Percentiles rank a stretch among this genome's conserved stretches.
Evolutionary conservation across 2,888 invertebrate species (phyloP).

Genomic region (Sabellastarte sp.): DNA sequence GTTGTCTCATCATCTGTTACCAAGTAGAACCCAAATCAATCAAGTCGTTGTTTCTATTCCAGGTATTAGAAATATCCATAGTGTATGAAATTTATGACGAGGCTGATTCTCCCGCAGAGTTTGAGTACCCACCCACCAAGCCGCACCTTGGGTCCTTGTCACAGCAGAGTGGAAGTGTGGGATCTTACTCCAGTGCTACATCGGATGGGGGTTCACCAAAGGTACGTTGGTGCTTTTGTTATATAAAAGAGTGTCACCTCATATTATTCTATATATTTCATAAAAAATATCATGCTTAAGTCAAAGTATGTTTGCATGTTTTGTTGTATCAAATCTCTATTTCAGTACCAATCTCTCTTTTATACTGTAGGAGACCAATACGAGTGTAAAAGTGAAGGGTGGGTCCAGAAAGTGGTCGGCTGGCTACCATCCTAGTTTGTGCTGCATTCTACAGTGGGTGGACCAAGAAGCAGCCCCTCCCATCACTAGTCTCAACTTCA

Average conservation of each 20-base stretch:
- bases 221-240: too few relatives aligned
- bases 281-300: constrained; percentile 27
- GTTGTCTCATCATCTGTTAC: too few relatives aligned
- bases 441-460: constrained; percentile 84
- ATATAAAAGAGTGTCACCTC: too few relatives aligned
- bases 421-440: constrained; percentile 96
- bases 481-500: constrained; percentile 86
- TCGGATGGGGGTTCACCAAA: too few relatives aligned
- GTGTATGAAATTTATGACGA: constrained; percentile 72
- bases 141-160: constrained; percentile 58
- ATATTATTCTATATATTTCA: too few relatives aligned
- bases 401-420: constrained; percentile 80
- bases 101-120: constrained; percentile 69
- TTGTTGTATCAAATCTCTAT: too few relatives aligned
- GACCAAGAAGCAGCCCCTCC: constrained; percentile 75
- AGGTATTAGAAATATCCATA: constrained; percentile 86
- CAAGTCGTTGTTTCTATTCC: constrained; percentile 48
- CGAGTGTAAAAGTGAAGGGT: constrained; percentile 66
- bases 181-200: constrained; percentile 59
- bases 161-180: constrained; percentile 55
- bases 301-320: too few relatives aligned
- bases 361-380: constrained; percentile 41
- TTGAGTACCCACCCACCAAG: constrained; percentile 67
- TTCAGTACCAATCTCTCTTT: too few relatives aligned
- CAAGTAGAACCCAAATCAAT: too few relatives aligned